phyloP scores from a whole-genome alignment of 2,113 vertebrate genomes.

The Colinus virginianus region DNA sequence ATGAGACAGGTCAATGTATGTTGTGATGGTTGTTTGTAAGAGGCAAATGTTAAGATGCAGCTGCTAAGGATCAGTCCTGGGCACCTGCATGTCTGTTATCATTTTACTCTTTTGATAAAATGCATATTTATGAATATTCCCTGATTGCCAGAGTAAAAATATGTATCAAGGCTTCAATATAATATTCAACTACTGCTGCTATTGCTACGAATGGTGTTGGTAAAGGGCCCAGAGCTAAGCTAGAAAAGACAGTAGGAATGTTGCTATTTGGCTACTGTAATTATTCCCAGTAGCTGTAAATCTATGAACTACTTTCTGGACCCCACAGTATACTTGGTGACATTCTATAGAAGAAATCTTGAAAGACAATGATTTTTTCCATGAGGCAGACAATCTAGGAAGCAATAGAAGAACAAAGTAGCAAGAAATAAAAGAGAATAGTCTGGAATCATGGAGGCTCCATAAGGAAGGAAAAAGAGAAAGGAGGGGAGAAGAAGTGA shows the following conservation, averaged over 20 bases:
- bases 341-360: not conserved
- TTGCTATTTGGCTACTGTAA: not conserved
- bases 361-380: not conserved
- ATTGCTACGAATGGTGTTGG: not conserved
- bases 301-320: not conserved
- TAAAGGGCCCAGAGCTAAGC: not conserved
- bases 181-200: not conserved
- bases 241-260: not conserved
- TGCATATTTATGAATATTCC: not conserved
- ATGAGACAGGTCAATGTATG: not conserved
- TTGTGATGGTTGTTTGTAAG: fast-evolving
- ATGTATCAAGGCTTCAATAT: not conserved
- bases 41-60: not conserved
- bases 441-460: not conserved
- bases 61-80: not conserved
- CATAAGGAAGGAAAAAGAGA: not conserved
- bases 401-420: not conserved
- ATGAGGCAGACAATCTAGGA: not conserved
- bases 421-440: not conserved
- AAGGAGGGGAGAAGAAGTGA: not conserved
- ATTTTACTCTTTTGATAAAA: not conserved
- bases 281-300: not conserved
- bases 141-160: not conserved
- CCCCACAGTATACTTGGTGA: not conserved
- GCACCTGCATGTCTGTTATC: fast-evolving